Conservation (phyloP, 2,888 invertebrate species). For the Drosophila differens region DNA sequence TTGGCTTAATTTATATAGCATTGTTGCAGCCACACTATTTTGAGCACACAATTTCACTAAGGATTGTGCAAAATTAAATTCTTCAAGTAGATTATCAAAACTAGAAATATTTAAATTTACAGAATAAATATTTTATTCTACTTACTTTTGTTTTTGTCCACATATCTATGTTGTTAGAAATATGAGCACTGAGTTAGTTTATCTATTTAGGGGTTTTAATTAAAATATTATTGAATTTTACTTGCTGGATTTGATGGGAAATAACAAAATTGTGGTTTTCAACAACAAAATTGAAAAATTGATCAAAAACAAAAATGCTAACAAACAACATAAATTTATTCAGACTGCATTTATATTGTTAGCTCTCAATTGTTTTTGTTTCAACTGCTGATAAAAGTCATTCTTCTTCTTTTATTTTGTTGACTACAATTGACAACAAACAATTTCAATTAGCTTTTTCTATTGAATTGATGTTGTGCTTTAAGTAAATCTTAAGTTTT, state of each 20-base stretch:
- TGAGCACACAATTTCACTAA: neutral
- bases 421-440: neutral
- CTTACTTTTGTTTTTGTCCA: neutral
- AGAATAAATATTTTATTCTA: neutral
- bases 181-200: neutral
- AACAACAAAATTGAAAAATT: neutral
- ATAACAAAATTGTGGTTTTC: neutral
- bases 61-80: neutral
- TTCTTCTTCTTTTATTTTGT: neutral
- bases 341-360: neutral
- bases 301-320: neutral
- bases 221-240: neutral
- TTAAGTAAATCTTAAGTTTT: neutral
- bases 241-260: neutral
- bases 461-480: neutral
- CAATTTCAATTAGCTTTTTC: neutral
- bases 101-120: neutral
- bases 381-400: neutral
- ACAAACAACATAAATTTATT: neutral
- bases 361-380: neutral
- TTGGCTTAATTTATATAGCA: constrained; percentile 5
- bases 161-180: neutral
- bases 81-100: neutral
- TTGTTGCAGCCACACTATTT: neutral
- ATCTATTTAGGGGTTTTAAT: neutral